phyloP scores from a whole-genome alignment of 2,113 vertebrate species.

The human region GRCh38 chr18:73658501-73659000 shows the following conservation, averaged over 20 bases:
- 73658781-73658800: not conserved
- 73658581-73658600: not conserved
- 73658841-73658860: not conserved
- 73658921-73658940: not conserved
- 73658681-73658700: not conserved
- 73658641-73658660: not conserved
- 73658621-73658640: rapidly evolving
- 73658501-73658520: not conserved
- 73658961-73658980: not conserved
- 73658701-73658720: not conserved
- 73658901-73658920: not conserved
- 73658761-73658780: not conserved
- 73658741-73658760: not conserved
- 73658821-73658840: not conserved
- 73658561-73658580: rapidly evolving
- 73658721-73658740: not conserved
- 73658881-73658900: not conserved
- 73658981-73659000: not conserved
- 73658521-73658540: not conserved
- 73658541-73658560: rapidly evolving
- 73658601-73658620: not conserved
- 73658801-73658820: not conserved
- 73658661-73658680: not conserved
- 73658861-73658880: not conserved
- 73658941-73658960: not conserved